Evolutionary conservation across 1,140 invertebrate species (phyloP).

Genomic region (Drosophila littoralis): DNA sequence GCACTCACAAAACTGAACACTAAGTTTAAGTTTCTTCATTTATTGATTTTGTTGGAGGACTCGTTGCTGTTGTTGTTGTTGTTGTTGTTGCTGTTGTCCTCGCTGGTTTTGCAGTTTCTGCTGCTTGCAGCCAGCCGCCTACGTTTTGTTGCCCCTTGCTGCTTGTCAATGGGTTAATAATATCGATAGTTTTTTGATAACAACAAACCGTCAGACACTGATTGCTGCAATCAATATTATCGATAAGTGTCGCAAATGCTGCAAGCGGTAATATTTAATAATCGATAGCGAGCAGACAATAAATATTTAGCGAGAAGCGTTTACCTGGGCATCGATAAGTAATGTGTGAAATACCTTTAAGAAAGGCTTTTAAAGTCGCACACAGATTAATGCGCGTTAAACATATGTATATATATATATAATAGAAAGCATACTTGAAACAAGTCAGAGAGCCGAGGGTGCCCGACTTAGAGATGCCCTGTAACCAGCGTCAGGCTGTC

Average conservation of each 20-base stretch:
- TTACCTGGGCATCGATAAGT: background rate
- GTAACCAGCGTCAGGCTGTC: too few species aligned
- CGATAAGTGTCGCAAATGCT: slow-evolving; percentile 7
- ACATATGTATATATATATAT: too few species aligned
- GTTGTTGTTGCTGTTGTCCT: background rate
- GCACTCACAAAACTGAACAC: slow-evolving; percentile 33
- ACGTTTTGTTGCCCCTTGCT: background rate
- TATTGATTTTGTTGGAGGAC: slow-evolving; percentile 37
- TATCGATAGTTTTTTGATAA: slow-evolving; percentile 17
- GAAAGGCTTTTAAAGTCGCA: too few species aligned
- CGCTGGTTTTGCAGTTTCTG: background rate
- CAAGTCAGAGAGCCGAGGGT: too few species aligned
- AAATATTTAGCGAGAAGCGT: background rate
- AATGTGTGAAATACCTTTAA: too few species aligned
- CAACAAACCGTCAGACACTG: background rate
- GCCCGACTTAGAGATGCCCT: too few species aligned
- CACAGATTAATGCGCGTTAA: too few species aligned
- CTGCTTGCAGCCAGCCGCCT: too few species aligned
- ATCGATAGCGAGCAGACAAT: background rate
- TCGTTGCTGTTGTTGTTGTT: background rate
- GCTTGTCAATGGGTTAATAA: slow-evolving; percentile 25
- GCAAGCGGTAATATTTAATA: background rate
- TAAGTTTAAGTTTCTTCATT: slow-evolving; percentile 35
- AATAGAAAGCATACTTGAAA: too few species aligned
- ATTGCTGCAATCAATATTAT: slow-evolving; percentile 18